These are phyloP conservation scores for Metalampra italica DNA, from an alignment of 2,888 invertebrate species.

Conservation along the genomic window DNA sequence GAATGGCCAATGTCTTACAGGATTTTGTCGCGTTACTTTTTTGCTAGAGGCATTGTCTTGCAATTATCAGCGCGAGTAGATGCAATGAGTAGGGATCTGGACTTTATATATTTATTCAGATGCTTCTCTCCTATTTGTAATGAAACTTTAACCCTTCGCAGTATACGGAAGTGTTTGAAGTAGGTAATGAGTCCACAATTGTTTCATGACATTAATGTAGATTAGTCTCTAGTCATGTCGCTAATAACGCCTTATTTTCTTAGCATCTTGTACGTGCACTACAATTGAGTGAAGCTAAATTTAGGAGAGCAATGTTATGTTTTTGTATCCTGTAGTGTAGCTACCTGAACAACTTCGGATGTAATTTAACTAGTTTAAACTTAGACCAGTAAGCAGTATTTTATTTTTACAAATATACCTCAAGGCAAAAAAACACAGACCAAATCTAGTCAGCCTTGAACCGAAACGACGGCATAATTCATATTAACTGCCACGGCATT, in stretches of 20 bases:
- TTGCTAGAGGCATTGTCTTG: background rate
- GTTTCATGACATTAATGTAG: slow-evolving; percentile 50
- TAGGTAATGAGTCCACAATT: slow-evolving; percentile 43
- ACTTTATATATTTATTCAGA: no score
- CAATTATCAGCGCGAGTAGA: background rate
- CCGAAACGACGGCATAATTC: slow-evolving; percentile 45
- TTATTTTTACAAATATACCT: slow-evolving; percentile 10
- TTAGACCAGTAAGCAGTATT: slow-evolving; percentile 16
- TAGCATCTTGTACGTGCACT: slow-evolving; percentile 19
- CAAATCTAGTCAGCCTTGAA: slow-evolving; percentile 63
- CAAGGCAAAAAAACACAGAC: slow-evolving; percentile 26
- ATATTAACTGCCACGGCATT: slow-evolving; percentile 38
- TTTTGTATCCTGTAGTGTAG: background rate
- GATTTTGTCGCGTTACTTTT: slow-evolving; percentile 4
- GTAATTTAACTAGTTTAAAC: slow-evolving; percentile 7
- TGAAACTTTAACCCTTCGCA: slow-evolving; percentile 37
- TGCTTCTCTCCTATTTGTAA: background rate
- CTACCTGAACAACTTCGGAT: background rate
- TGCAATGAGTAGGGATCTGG: no score
- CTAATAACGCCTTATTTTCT: slow-evolving; percentile 33
- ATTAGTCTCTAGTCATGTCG: slow-evolving; percentile 43
- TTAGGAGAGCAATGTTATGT: background rate
- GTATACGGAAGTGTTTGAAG: slow-evolving; percentile 47
- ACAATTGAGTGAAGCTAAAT: background rate
- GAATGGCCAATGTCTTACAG: slow-evolving; percentile 8